Evolutionary conservation across 2,888 invertebrate species (phyloP), one percentile per base, ranked within the genome.

Genomic region (Drosophila sordidapex): DNA sequence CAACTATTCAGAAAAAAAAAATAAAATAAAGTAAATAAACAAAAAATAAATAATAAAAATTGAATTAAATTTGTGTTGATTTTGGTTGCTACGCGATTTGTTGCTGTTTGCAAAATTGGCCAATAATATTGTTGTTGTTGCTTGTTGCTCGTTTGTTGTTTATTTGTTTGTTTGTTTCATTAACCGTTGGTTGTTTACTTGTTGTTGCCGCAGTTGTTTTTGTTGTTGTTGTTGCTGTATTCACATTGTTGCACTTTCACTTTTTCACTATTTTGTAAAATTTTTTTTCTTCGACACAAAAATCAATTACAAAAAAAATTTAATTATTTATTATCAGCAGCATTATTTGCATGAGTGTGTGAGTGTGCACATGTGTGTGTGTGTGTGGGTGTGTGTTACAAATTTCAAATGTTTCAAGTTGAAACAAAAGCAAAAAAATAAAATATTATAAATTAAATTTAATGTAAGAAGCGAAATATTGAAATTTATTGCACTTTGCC

Each of bases 201-300:
- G 56, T 59, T 70, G 56, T 31, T 56, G 54, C 36, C 36, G 54
- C 25, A 56, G 38, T 35, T 54, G 64, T 59, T 70, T 38, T 53
- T 52, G 60, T 35, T 67, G 74, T 48, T 74, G 62, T 33, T 69
- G 36, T 33, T 40, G 54, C 53, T 75, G 51, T 74, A 65, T 74
- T 81, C 78, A 72, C 78, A 81, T 79, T 72, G 68, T 83, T 90
- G 87, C 86, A 88, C 90, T 86, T 86, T 86, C 85, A 89, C 89
- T 89, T 86, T 85, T 87, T 82, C 86, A 87, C 83, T 83, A 74
- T 70, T 73, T 67, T 67, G 63, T 63, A 62, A 38, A 29, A 38
- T 57, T 38, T 21, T 29, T 40, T 62, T 66, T 74, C 74, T 69
- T 61, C 54, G 53, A 65, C 73, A 77, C 67, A 66, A 81, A 76